Base-by-base conservation (phyloP, 2,113 vertebrate species). In the Chlamydotis undulata region DNA sequence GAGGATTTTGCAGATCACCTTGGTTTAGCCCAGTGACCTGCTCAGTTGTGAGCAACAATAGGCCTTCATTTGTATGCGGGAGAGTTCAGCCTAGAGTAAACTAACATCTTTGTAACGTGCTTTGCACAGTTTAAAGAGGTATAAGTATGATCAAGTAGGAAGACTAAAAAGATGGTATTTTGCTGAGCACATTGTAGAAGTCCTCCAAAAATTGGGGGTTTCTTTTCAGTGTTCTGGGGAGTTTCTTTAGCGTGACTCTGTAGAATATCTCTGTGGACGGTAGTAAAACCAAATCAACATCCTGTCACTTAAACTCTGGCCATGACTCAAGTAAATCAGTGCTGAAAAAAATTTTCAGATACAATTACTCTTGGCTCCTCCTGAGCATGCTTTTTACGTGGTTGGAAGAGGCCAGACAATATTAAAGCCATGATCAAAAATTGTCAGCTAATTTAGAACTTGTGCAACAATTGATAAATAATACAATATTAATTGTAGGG, bases 1-100 rank as follows among this genome's bases (percentile, higher is more conserved):
- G 96, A 95, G 91, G 37, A 79, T 87, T 94, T 91, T 82, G 73
- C 56, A 53, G 87, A 70, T 95, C 70, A 87, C 86, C 83, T 87
- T 89, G 50, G 41, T 55, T 89, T 89, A 83, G 69, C 57, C 73
- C 0, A 7, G 50, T 94, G 87, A 87, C 92, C 87, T 65, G 25
- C 52, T 91, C 70, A 31, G 37, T 59, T 89, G 55, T 65, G 65
- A 89, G 37, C 25, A 79, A 39, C 90, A 95, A 63, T 56, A 77
- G 50, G 18, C n/a, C 71, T 95, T 96, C 67, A 79, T 89, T 93
- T 92, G 29, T 89, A 59, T 89, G 89, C 63, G 28, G 57, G 37
- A 70, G 26, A 25, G 55, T 33, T 80, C 15, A 55, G 55, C 60
- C 64, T 26, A n/a, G 65, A 85, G 67, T 76, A 43, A 92, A 69